These are phyloP conservation scores for Tanypteryx hageni DNA, from an alignment of 2,888 invertebrate species.

Conservation along the genomic window DNA sequence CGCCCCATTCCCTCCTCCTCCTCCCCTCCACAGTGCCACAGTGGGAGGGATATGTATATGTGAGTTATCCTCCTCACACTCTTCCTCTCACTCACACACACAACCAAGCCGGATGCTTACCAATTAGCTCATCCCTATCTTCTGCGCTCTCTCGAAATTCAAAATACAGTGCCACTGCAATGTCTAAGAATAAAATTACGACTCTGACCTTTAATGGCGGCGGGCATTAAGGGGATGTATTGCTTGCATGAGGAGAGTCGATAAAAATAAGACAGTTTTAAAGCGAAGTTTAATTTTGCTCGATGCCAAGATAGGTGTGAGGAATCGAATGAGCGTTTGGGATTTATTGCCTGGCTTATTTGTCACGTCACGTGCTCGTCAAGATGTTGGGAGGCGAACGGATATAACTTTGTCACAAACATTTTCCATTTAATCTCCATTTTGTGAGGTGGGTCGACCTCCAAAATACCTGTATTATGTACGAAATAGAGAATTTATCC, in stretches of 20 bases:
- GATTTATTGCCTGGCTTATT: conserved; percentile 18
- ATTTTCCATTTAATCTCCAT: background rate
- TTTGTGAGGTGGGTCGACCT: background rate
- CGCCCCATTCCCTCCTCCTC: background rate
- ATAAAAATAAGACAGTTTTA: conserved; percentile 38
- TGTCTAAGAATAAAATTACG: conserved; percentile 57
- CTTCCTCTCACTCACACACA: background rate
- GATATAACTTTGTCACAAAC: background rate
- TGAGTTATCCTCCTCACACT: background rate
- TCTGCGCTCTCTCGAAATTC: conserved; percentile 53
- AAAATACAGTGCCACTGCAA: conserved; percentile 60
- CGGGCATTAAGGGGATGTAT: background rate
- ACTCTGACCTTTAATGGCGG: conserved; percentile 55
- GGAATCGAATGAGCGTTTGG: conserved; percentile 36
- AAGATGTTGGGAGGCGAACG: background rate
- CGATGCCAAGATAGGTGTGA: conserved; percentile 26
- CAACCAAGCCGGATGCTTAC: conserved; percentile 41
- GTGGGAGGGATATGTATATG: background rate
- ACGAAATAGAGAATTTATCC: too few species aligned
- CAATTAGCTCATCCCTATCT: conserved; percentile 64
- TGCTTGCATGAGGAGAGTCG: background rate
- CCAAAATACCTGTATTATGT: too few species aligned
- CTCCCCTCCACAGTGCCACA: too few species aligned
- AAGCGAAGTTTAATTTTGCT: conserved; percentile 37
- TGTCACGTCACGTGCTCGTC: background rate